Evolutionary conservation across 2,888 invertebrate genomes (phyloP).

Genomic region (Diarsia dahlii): DNA sequence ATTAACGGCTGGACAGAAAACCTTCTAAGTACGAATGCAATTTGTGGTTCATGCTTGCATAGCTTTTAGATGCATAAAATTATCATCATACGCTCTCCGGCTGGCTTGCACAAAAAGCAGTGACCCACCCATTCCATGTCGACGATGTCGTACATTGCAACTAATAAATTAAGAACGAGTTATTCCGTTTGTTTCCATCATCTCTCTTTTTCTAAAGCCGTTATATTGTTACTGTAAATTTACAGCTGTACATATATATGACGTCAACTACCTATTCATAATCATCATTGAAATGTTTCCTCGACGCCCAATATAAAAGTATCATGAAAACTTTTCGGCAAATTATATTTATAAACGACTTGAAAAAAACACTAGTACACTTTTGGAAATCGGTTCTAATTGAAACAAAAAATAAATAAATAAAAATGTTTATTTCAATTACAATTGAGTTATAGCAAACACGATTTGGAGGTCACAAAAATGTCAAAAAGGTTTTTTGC

Average conservation of each 20-base stretch:
- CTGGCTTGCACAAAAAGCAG: neutral
- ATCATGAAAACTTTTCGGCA: too few species aligned
- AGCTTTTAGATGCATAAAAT: slow-evolving; percentile 1
- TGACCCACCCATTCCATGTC: neutral
- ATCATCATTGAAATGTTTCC: too few species aligned
- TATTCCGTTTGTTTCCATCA: neutral
- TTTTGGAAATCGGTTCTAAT: neutral
- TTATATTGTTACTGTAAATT: too few species aligned
- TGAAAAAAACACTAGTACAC: neutral
- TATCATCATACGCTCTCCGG: neutral
- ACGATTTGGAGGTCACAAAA: too few species aligned
- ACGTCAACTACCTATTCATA: too few species aligned
- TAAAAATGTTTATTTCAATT: too few species aligned
- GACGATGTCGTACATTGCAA: neutral
- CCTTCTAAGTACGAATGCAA: neutral
- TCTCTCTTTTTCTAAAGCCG: neutral
- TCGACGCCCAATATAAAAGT: too few species aligned
- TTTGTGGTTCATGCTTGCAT: neutral
- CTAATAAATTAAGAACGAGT: neutral
- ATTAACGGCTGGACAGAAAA: neutral
- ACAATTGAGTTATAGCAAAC: too few species aligned
- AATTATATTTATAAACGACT: too few species aligned
- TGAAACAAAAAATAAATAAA: too few species aligned
- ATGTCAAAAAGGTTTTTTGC: neutral
- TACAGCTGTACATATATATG: too few species aligned